Base-by-base conservation (phyloP, 2,888 invertebrate species). In the Suillia variegata region DNA sequence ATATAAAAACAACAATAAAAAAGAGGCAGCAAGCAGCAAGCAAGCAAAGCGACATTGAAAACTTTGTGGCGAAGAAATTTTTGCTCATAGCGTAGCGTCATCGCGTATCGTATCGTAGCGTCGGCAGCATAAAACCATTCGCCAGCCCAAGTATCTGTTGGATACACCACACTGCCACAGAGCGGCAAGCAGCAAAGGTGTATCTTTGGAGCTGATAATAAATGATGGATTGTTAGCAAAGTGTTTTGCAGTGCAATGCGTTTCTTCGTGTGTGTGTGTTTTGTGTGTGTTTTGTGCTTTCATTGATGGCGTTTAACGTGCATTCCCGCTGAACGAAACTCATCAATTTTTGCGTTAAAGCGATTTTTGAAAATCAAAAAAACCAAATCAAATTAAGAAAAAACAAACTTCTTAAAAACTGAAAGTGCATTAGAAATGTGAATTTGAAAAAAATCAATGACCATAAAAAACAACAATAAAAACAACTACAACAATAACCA, bases 271-370 rank as follows among this genome's bases (percentile, higher is more conserved):
- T n/a, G n/a, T n/a, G n/a, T n/a, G n/a, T n/a, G n/a, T n/a, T n/a
- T n/a, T n/a, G n/a, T n/a, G n/a, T n/a, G n/a, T n/a, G n/a, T n/a
- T n/a, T 70, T 72, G 65, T 68, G 65, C 64, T 62, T 66, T 72
- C 70, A 71, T 70, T 71, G 72, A 70, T 74, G 70, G 68, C 70
- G 67, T 67, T 70, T 73, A 65, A 75, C 70, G 68, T 66, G 66
- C 69, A 65, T 67, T 67, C 62, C 58, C 65, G 68, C 66, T 69
- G 65, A 69, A 70, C 65, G 66, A 69, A 68, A 66, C 66, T 65
- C 68, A 67, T 70, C 68, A 70, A 74, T 73, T 65, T 65, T 53
- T 13, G 33, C 48, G 26, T 33, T 53, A 8, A 61, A 51, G 51
- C 67, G 18, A 59, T 58, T 50, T 56, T 61, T 70, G 59, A 56